Evolutionary conservation across 2,888 invertebrate species (phyloP).

Genomic region (Coelinius sp.): DNA sequence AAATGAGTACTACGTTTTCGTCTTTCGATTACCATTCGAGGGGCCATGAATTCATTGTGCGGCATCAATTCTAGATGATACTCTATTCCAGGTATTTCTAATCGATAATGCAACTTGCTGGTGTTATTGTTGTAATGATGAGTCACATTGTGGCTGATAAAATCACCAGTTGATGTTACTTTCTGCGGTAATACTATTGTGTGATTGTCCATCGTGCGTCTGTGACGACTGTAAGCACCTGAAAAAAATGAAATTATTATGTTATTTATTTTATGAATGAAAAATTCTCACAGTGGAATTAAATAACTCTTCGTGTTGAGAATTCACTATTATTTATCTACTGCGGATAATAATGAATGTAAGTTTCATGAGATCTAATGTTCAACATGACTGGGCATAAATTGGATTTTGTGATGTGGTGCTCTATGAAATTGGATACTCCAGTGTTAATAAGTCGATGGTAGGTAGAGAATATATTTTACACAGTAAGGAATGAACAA

Average conservation of each 20-base stretch:
- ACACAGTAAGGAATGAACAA: neutral
- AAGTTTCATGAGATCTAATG: neutral
- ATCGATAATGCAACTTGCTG: slow-evolving; percentile 73
- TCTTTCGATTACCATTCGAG: slow-evolving; percentile 80
- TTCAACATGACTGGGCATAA: slow-evolving; percentile 11
- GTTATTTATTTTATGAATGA: no score
- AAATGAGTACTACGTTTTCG: slow-evolving; percentile 70
- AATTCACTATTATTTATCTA: no score
- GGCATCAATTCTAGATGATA: slow-evolving; percentile 68
- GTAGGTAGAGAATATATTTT: slow-evolving; percentile 1
- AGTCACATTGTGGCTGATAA: slow-evolving; percentile 74
- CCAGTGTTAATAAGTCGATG: slow-evolving; percentile 11
- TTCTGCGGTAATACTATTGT: slow-evolving; percentile 77
- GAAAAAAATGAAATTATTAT: slow-evolving; percentile 54
- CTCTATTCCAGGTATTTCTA: slow-evolving; percentile 68
- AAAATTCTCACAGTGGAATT: no score
- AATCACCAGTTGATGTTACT: slow-evolving; percentile 74
- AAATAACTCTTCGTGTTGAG: no score
- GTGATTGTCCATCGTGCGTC: slow-evolving; percentile 72
- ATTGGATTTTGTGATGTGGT: neutral
- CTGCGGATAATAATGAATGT: no score
- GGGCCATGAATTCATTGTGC: slow-evolving; percentile 64
- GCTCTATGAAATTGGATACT: slow-evolving; percentile 17
- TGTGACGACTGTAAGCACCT: slow-evolving; percentile 72
- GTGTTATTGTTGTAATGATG: slow-evolving; percentile 73